Evolutionary conservation across 2,888 invertebrate genomes (phyloP).

Genomic region (Drosophila macrothrix): DNA sequence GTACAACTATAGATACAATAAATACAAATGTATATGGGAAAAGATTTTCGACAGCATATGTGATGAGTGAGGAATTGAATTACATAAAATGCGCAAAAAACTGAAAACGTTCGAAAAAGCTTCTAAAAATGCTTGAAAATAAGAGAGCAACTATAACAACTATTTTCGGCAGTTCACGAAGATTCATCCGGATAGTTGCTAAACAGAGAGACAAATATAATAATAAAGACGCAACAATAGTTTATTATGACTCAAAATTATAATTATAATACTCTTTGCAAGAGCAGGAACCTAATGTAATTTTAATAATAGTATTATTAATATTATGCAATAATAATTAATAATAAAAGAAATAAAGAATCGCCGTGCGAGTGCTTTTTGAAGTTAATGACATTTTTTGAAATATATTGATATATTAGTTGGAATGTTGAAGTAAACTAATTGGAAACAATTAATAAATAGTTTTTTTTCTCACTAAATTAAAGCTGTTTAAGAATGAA

Average conservation of each 20-base stretch:
- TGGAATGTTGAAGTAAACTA: neutral
- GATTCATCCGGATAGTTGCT: neutral
- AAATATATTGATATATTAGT: neutral
- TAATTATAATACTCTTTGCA: neutral
- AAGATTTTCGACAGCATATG: conserved; percentile 20
- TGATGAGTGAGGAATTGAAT: conserved; percentile 62
- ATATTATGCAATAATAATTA: neutral
- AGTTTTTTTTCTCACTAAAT: neutral
- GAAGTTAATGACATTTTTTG: neutral
- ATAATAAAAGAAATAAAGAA: neutral
- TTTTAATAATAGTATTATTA: too few species aligned
- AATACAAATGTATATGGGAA: neutral
- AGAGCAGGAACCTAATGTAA: neutral
- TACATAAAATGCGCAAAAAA: conserved; percentile 66
- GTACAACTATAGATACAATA: conserved; percentile 7
- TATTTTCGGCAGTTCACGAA: neutral
- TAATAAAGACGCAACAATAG: neutral
- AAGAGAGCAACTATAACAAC: neutral
- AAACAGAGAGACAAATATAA: neutral
- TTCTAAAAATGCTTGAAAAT: conserved; percentile 5
- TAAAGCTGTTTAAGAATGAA: neutral
- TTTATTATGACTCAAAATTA: neutral
- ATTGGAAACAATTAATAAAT: neutral
- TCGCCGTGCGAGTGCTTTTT: neutral
- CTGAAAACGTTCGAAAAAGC: conserved; percentile 48